phyloP scores from a whole-genome alignment of 2,888 invertebrate species.

The Melangyna quadrimaculata region DNA sequence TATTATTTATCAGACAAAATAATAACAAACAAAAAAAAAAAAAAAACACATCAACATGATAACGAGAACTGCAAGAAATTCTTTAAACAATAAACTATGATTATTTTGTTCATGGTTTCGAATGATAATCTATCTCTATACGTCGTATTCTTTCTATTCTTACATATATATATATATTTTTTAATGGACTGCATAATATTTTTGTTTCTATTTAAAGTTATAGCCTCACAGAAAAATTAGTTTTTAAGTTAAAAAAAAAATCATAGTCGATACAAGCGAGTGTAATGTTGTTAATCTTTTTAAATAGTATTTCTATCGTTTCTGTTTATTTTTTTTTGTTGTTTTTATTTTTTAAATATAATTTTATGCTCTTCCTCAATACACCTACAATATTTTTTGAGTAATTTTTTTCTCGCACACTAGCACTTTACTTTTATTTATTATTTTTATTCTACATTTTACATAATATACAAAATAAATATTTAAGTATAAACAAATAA shows the following conservation, averaged over 20 bases:
- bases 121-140: conserved; percentile 18
- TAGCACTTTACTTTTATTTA: conserved; percentile 60
- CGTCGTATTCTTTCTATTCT: conserved; percentile 33
- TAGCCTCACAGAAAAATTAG: conserved; percentile 37
- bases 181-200: conserved; percentile 50
- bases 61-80: conserved; percentile 32
- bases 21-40: conserved; percentile 31
- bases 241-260: conserved; percentile 49
- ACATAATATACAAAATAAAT: conserved; percentile 37
- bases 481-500: conserved; percentile 41
- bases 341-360: background rate
- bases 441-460: conserved; percentile 49
- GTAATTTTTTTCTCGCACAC: conserved; percentile 43
- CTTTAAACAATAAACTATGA: conserved; percentile 11
- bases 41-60: conserved; percentile 9
- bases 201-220: conserved; percentile 37
- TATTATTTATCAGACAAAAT: conserved; percentile 50
- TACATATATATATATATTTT: too few relatives aligned
- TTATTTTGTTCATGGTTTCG: conserved; percentile 33
- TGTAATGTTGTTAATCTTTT: conserved; percentile 54
- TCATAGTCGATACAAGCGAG: conserved; percentile 29
- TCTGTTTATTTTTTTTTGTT: conserved; percentile 22
- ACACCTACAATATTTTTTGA: conserved; percentile 39
- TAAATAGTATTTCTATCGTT: conserved; percentile 48
- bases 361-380: conserved; percentile 14